These are phyloP conservation scores for Tetheella fluctuosa DNA, from an alignment of 2,888 invertebrate species.

Conservation along the genomic window DNA sequence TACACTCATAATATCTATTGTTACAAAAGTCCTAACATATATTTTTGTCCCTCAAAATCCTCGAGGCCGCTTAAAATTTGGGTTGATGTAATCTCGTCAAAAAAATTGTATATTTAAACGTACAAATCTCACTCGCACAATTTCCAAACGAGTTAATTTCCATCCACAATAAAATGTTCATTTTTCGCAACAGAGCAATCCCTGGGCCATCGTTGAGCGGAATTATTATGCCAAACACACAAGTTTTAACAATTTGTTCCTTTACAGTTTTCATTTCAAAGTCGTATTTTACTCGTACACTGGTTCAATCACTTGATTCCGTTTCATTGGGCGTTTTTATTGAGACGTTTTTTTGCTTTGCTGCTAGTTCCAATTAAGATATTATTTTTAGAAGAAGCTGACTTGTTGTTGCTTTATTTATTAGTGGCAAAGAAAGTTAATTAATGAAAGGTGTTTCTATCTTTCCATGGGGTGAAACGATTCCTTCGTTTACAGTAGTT, in stretches of 20 bases:
- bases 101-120: constrained; percentile 18
- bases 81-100: constrained; percentile 17
- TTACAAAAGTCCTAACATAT: background rate
- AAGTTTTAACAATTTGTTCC: constrained; percentile 44
- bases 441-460: background rate
- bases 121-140: constrained; percentile 29
- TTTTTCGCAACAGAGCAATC: constrained; percentile 36
- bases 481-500: no score
- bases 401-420: constrained; percentile 1
- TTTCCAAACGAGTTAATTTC: constrained; percentile 45
- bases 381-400: background rate
- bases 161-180: constrained; percentile 45
- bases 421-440: background rate
- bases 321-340: constrained; percentile 34
- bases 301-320: constrained; percentile 31
- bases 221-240: constrained; percentile 54
- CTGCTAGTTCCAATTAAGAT: constrained; percentile 1
- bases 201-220: constrained; percentile 41
- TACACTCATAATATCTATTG: background rate
- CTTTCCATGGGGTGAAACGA: background rate
- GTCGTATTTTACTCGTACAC: constrained; percentile 25
- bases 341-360: constrained; percentile 27
- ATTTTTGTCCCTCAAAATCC: background rate
- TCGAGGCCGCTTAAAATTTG: background rate
- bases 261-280: constrained; percentile 37